Conservation (phyloP, 2,888 invertebrate genomes). For the Dasypogon diadema region DNA sequence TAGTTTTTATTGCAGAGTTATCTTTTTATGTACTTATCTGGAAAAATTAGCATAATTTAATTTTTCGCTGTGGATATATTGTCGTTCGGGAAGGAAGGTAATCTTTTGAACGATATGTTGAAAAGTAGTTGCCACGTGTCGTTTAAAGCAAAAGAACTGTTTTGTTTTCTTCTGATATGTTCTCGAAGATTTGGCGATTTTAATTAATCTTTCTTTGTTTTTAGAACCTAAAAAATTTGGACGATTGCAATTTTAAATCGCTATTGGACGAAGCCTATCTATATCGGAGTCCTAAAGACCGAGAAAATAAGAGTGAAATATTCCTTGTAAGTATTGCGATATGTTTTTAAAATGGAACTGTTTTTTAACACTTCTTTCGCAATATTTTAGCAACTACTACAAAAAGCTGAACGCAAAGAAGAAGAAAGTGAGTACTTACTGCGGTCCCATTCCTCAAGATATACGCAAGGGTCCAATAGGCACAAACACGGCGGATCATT, state of each 20-base stretch:
- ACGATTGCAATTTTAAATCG: constrained; percentile 74
- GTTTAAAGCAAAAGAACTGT: no score
- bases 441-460: constrained; percentile 66
- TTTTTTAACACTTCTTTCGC: neutral
- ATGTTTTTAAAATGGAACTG: constrained; percentile 20
- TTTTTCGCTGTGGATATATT: no score
- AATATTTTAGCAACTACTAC: constrained; percentile 76
- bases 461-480: constrained; percentile 68
- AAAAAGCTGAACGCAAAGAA: constrained; percentile 81
- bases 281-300: constrained; percentile 87
- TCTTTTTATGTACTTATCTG: no score
- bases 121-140: no score
- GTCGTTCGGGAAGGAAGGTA: no score
- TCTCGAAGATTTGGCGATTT: neutral
- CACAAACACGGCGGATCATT: constrained; percentile 73
- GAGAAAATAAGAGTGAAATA: constrained; percentile 85
- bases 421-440: constrained; percentile 61
- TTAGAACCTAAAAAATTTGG: constrained; percentile 39
- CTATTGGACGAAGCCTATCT: constrained; percentile 86
- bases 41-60: no score
- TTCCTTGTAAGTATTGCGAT: constrained; percentile 75
- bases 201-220: neutral
- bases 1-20: no score
- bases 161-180: no score
- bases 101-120: no score